A percentile compares a stretch with the other conserved stretches of the same genome.
phyloP scores from a whole-genome alignment of 2,797 vertebrate genomes.

The Bovichtus variegatus region DNA sequence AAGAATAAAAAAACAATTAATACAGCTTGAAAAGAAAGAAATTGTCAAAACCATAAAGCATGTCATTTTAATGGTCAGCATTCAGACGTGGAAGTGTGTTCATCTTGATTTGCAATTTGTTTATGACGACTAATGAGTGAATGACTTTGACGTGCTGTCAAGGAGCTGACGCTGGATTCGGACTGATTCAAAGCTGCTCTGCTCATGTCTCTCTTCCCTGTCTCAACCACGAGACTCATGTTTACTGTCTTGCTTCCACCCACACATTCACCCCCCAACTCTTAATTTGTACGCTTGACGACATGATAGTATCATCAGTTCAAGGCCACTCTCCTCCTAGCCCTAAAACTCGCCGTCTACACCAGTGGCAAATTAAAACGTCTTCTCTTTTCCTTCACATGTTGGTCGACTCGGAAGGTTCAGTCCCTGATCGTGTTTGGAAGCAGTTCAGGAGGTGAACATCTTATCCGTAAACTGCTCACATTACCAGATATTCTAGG shows the following conservation, averaged over 20 bases:
- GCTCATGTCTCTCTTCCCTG: slow-evolving; percentile 6
- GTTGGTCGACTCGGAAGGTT: slow-evolving; percentile 9
- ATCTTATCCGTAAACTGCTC: slow-evolving; percentile 40
- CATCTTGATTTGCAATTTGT: slow-evolving; percentile 9
- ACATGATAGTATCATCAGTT: slow-evolving; percentile 21
- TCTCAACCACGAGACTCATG: not conserved
- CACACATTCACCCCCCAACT: not conserved
- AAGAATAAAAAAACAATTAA: slow-evolving; percentile 4
- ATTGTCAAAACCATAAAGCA: slow-evolving; percentile 16
- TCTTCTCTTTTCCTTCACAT: slow-evolving; percentile 14
- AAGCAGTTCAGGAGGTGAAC: slow-evolving; percentile 38
- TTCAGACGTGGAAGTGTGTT: slow-evolving; percentile 20
- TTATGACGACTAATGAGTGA: not conserved
- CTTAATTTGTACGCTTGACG: slow-evolving; percentile 19
- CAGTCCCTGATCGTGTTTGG: slow-evolving; percentile 24
- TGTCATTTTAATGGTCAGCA: slow-evolving; percentile 21
- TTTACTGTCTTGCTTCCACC: not conserved
- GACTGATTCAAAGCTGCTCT: not conserved
- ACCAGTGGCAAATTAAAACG: slow-evolving; percentile 17
- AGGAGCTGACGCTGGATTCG: not conserved
- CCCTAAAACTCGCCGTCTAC: slow-evolving; percentile 19
- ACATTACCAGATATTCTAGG: slow-evolving; percentile 28
- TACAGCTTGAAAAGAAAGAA: slow-evolving; percentile 22
- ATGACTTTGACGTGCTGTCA: not conserved
- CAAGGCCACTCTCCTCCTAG: slow-evolving; percentile 14